phyloP scores from a whole-genome alignment of 2,113 vertebrate species.

The Syrmaticus mikado region DNA sequence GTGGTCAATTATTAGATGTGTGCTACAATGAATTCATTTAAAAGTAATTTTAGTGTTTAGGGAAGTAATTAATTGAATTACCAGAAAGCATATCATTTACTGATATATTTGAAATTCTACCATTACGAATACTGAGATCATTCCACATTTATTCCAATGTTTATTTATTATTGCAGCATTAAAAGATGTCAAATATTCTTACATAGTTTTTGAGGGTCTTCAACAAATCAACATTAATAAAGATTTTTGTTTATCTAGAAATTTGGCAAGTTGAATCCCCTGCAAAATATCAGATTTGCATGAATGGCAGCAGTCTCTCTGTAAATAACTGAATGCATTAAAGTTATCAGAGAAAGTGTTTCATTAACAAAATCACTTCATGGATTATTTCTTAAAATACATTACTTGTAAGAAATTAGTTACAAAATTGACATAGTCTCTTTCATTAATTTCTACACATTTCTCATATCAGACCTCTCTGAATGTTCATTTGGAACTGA shows the following conservation, averaged over 20 bases:
- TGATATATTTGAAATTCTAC: background rate
- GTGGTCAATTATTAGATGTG: background rate
- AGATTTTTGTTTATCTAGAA: background rate
- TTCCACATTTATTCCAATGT: background rate
- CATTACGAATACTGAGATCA: background rate
- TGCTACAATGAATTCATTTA: background rate
- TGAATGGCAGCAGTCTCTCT: background rate
- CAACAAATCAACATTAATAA: background rate
- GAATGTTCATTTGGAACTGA: background rate
- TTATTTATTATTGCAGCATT: background rate
- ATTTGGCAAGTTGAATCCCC: background rate
- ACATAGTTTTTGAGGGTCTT: background rate
- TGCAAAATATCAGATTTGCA: background rate
- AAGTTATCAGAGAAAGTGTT: background rate
- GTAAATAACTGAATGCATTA: background rate
- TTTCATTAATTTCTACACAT: background rate
- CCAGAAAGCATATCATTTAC: background rate
- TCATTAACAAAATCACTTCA: background rate
- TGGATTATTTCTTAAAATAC: background rate
- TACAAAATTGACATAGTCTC: background rate
- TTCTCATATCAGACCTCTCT: background rate
- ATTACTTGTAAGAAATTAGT: background rate
- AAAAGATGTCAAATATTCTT: background rate
- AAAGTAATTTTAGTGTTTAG: background rate
- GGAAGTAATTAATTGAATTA: slow-evolving; percentile 12